A percentile compares a stretch with the other conserved stretches of the same genome.
Evolutionary conservation across 2,888 invertebrate genomes (phyloP).

Genomic region (Oscheius sp.): DNA sequence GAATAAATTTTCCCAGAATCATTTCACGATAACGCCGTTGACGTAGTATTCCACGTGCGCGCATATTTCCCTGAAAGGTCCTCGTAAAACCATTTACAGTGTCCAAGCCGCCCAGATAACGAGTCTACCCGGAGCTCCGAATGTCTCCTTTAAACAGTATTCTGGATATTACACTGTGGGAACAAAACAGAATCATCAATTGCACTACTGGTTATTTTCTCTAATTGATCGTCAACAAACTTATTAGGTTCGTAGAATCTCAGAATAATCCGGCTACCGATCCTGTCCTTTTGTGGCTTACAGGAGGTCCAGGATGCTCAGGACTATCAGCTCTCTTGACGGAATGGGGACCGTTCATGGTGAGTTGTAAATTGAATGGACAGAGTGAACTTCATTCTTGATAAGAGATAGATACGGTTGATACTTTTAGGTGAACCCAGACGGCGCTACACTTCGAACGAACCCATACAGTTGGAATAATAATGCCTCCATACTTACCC

Average conservation of each 20-base stretch:
- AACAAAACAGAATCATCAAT: slow-evolving; percentile 68
- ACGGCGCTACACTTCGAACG: slow-evolving; percentile 54
- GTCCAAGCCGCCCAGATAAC: slow-evolving; percentile 39
- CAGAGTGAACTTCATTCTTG: background rate
- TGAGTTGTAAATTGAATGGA: too few species aligned
- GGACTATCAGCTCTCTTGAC: slow-evolving; percentile 71
- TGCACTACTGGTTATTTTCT: slow-evolving; percentile 72
- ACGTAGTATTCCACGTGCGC: too few species aligned
- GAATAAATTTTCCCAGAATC: too few species aligned
- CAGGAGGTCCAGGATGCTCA: slow-evolving; percentile 72
- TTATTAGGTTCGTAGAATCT: slow-evolving; percentile 52
- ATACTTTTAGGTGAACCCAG: slow-evolving; percentile 49
- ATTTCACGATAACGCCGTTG: too few species aligned
- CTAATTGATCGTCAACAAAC: background rate
- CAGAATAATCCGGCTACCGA: slow-evolving; percentile 51
- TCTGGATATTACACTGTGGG: slow-evolving; percentile 72
- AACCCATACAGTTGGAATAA: slow-evolving; percentile 66
- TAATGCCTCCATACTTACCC: slow-evolving; percentile 72
- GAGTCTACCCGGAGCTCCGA: slow-evolving; percentile 48
- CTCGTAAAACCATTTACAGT: too few species aligned
- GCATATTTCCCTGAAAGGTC: too few species aligned
- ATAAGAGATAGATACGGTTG: background rate
- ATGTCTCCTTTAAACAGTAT: slow-evolving; percentile 71
- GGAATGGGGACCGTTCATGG: slow-evolving; percentile 72
- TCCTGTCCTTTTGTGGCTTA: slow-evolving; percentile 56